Evolutionary conservation across 2,888 invertebrate genomes (phyloP), one percentile per base, ranked within the genome.

Genomic region (Deroplatys truncata): DNA sequence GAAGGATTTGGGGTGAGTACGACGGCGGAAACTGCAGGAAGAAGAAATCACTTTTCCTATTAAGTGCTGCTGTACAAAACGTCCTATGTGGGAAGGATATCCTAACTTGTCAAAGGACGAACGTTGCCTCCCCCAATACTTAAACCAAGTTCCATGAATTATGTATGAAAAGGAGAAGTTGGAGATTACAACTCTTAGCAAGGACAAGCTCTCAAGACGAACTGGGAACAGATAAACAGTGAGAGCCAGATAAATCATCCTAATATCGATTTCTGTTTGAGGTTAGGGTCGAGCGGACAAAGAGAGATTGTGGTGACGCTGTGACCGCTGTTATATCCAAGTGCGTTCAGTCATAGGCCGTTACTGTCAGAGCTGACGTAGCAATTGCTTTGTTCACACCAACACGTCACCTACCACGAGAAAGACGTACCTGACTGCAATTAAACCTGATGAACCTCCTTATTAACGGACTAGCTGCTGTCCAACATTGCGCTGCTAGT

Each of bases 211-310:
- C 56, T 20, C 56, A 72, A 72, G 56, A 72, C 56, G 56, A 72
- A 72, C 25, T 72, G 56, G 86, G 86, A 86, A 86, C 86, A 86
- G 20, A 86, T 86, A 86, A 86, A 86, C 86, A 86, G 82, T n/a
- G 72, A 82, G 29, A 86, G 31, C 86, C 31, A 29, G 28, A 28
- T 72, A 82, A 86, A 72, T 72, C 56, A 86, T 86, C 86, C 29
- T 86, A 86, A 56, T 86, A 86, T 86, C 56, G 86, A 86, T 86
- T 82, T 31, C 25, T 4, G 29, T 72, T 72, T 72, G 56, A 15
- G 56, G 56, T 72, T 72, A 72, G 20, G 56, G 56, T 20, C 56
- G 56, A 72, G 20, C 56, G 56, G 56, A 72, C 56, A 72, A 25
- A 72, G 56, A 72, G 56, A 72, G 2, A 72, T 72, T 72, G 56